Evolutionary conservation across 2,113 vertebrate genomes (phyloP), one percentile per base, ranked within the genome.

Genomic region (Rhinichthys klamathensis): DNA sequence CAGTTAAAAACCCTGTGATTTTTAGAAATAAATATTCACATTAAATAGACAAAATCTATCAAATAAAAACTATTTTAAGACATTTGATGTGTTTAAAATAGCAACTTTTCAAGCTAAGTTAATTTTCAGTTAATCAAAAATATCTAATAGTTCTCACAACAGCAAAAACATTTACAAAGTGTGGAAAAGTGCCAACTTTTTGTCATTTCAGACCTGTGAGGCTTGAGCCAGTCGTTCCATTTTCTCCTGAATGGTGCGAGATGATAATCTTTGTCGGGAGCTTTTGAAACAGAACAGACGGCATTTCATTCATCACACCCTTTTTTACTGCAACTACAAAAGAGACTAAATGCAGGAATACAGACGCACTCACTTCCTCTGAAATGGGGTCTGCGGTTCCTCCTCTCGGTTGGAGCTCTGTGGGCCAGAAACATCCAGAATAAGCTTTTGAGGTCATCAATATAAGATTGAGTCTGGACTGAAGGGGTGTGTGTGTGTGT

Each of bases 151-250:
- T n/a, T n/a, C n/a, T n/a, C 11, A 46, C 30, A 12, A 12, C 2
- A 10, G n/a, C n/a, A 10, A 44, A 49, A 49, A n/a, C 12, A 67
- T 9, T 65, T 69, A 49, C 46, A 56, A 56, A 56, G 54, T 56
- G 18, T 18, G 18, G 12, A 16, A 30, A 65, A 65, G 27, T 30
- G 27, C 1, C 10, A 61, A 61, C 23, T 63, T 30, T 63, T 63
- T 15, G 61, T 30, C 5, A 16, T 30, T 69, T 67, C 65, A 32
- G 63, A 99, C 98, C 96, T 98, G 96, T 32, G 97, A 92, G 0
- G 97, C 97, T 0, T 96, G 95, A 80, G 93, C 95, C 89, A 98
- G 96, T 86, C 92, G 91, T 80, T 98, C 96, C 94, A 98, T 94
- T 91, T 96, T 98, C 92, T 97, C 97, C 82, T 95, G 95, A 32